These are phyloP conservation scores for Nannoperca australis DNA, from an alignment of 2,797 vertebrate genomes.

Conservation along the genomic window DNA sequence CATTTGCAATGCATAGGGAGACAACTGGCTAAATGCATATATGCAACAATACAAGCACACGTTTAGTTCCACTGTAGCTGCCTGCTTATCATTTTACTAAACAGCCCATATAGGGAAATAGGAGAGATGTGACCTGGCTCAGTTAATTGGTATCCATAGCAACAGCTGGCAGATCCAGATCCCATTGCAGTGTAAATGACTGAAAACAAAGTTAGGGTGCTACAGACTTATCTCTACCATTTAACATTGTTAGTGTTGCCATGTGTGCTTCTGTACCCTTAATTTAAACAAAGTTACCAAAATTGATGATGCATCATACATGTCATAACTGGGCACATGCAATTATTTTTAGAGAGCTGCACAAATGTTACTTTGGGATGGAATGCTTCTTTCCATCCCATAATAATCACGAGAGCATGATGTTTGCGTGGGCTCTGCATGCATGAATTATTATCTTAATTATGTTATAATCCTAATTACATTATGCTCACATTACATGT, in stretches of 20 bases:
- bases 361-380: conserved; percentile 10
- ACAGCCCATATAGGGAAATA: conserved; percentile 6
- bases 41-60: background rate
- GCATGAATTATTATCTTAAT: conserved; percentile 20
- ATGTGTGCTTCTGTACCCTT: background rate
- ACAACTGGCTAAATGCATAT: background rate
- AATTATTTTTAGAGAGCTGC: conserved; percentile 4
- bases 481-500: conserved; percentile 22
- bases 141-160: conserved; percentile 9
- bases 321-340: background rate
- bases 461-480: conserved; percentile 26
- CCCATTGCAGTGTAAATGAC: background rate
- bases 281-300: conserved; percentile 9
- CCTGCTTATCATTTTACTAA: background rate
- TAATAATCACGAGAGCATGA: background rate
- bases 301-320: background rate
- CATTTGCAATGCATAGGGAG: background rate
- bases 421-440: conserved; percentile 9
- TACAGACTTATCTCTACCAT: background rate
- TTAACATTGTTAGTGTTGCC: background rate
- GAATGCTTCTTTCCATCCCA: background rate
- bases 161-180: background rate
- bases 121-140: background rate
- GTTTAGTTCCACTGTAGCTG: background rate
- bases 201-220: background rate